These are phyloP conservation scores for Mellivora capensis DNA, from an alignment of 2,113 vertebrate genomes.

Conservation along the genomic window DNA sequence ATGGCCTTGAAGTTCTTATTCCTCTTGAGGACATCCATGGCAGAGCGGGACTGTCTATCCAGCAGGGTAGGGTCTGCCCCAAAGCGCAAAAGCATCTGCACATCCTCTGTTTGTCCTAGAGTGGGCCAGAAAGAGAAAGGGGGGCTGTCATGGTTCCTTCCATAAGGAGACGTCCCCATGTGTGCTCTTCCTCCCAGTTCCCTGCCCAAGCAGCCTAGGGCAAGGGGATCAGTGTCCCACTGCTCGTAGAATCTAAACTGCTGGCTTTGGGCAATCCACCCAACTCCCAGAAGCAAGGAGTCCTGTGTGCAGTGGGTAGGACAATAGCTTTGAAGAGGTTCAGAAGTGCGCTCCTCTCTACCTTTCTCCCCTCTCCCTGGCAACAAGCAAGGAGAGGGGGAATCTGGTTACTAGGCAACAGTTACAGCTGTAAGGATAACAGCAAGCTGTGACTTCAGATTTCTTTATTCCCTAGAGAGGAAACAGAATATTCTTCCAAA, in stretches of 20 bases:
- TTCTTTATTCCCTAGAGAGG: slow-evolving; percentile 61
- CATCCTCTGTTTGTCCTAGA: slow-evolving; percentile 84
- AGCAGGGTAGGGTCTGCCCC: slow-evolving; percentile 82
- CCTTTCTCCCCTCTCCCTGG: slow-evolving; percentile 72
- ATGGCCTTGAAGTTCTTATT: slow-evolving; percentile 84
- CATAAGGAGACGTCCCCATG: slow-evolving; percentile 52
- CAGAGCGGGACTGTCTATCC: slow-evolving; percentile 73
- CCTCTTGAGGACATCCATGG: slow-evolving; percentile 82
- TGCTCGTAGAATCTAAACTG: slow-evolving; percentile 17
- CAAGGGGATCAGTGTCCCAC: not conserved
- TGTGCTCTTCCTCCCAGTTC: not conserved
- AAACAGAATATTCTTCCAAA: slow-evolving; percentile 55
- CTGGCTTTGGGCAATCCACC: not conserved
- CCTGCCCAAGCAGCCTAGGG: not conserved
- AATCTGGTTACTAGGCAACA: slow-evolving; percentile 71
- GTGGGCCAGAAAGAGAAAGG: slow-evolving; percentile 27
- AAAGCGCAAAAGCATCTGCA: slow-evolving; percentile 83
- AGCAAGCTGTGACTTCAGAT: slow-evolving; percentile 69
- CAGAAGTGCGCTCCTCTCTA: slow-evolving; percentile 58
- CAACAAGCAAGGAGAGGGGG: slow-evolving; percentile 63
- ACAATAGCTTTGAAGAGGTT: slow-evolving; percentile 67
- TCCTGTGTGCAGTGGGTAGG: slow-evolving; percentile 35
- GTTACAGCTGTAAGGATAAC: slow-evolving; percentile 68
- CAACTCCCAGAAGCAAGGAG: slow-evolving; percentile 30
- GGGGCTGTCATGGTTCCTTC: not conserved